Conservation (phyloP, 2,888 invertebrate genomes). For the Andrena chrysosceles region DNA sequence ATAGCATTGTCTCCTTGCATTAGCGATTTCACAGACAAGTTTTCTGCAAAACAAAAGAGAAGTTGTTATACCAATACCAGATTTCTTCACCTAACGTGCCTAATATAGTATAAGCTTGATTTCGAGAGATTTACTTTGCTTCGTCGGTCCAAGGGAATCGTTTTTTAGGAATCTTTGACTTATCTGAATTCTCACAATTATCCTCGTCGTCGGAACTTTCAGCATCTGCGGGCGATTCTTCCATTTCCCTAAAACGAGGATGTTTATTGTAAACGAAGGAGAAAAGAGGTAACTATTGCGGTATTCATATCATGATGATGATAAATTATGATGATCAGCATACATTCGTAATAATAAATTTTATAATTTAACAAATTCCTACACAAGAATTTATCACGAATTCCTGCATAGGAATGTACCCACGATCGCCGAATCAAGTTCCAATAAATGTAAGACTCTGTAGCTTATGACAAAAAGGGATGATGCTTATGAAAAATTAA, state of each 20-base stretch:
- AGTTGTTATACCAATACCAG: not conserved
- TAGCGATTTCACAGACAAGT: slow-evolving; percentile 78
- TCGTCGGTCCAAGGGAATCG: slow-evolving; percentile 91
- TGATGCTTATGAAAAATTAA: slow-evolving; percentile 69
- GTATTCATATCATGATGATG: slow-evolving; percentile 40
- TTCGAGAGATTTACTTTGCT: slow-evolving; percentile 85
- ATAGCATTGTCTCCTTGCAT: slow-evolving; percentile 82
- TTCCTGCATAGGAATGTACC: slow-evolving; percentile 16
- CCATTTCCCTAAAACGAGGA: slow-evolving; percentile 79
- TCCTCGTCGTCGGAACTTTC: slow-evolving; percentile 82
- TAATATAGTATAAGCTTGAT: not conserved
- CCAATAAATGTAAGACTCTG: slow-evolving; percentile 53
- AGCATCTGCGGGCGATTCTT: slow-evolving; percentile 75
- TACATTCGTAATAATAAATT: slow-evolving; percentile 64
- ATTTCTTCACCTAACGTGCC: not conserved
- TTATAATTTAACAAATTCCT: slow-evolving; percentile 41
- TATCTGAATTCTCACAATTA: slow-evolving; percentile 83
- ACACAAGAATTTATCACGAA: slow-evolving; percentile 24
- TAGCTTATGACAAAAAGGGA: not conserved
- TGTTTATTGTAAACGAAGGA: slow-evolving; percentile 21
- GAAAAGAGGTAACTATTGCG: slow-evolving; percentile 10
- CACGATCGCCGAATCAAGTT: slow-evolving; percentile 48
- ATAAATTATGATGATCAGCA: slow-evolving; percentile 63
- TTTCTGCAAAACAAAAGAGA: slow-evolving; percentile 69
- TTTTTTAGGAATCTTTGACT: slow-evolving; percentile 88